These are phyloP conservation scores for Pseudopleuronectes americanus DNA, from an alignment of 2,797 vertebrate genomes.

Conservation along the genomic window DNA sequence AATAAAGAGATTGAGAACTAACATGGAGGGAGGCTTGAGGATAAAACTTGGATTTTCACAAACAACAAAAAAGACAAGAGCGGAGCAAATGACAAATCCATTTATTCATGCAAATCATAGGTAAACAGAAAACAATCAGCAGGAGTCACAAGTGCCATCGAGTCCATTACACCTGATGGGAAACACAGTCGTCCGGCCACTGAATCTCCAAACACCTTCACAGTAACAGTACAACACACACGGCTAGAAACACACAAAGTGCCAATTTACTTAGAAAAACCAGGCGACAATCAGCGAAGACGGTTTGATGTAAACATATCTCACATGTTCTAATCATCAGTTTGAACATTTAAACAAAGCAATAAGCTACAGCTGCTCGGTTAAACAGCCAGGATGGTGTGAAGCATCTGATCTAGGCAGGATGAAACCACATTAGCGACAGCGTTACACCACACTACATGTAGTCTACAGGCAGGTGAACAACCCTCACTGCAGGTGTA, in stretches of 20 bases:
- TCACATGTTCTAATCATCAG: conserved; percentile 54
- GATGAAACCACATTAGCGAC: conserved; percentile 68
- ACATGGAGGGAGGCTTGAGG: conserved; percentile 3
- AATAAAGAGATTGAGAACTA: conserved; percentile 27
- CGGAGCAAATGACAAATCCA: conserved; percentile 66
- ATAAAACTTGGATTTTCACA: neutral
- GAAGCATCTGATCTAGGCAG: conserved; percentile 64
- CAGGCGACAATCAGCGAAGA: conserved; percentile 28
- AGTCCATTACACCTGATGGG: conserved; percentile 40
- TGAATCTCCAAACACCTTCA: conserved; percentile 36
- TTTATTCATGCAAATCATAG: conserved; percentile 85
- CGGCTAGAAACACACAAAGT: conserved; percentile 46
- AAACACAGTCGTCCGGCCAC: conserved; percentile 25
- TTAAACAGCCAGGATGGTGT: conserved; percentile 33
- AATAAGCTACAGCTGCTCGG: conserved; percentile 48
- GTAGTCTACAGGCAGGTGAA: conserved; percentile 50
- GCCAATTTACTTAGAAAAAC: conserved; percentile 28
- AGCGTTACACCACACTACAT: conserved; percentile 64
- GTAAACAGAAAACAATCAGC: conserved; percentile 53
- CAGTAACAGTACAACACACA: conserved; percentile 36
- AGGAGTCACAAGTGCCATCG: conserved; percentile 43
- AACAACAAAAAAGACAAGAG: neutral
- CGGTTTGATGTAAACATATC: conserved; percentile 53
- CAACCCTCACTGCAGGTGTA: conserved; percentile 44
- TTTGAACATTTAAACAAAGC: conserved; percentile 41